phyloP scores from a whole-genome alignment of 2,113 vertebrate genomes.

The Smithornis capensis region DNA sequence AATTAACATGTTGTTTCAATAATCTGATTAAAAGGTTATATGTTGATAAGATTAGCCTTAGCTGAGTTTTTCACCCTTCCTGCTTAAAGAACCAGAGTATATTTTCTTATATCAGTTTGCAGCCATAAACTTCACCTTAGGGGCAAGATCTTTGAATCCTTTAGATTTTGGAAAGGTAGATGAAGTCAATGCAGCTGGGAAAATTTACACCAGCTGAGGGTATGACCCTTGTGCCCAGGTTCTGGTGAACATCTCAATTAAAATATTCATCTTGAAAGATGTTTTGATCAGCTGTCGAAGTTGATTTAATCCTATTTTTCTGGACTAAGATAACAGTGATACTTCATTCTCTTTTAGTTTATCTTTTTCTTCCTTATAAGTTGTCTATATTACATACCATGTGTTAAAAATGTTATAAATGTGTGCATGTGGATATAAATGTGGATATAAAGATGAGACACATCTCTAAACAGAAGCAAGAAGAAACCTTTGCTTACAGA shows the following conservation, averaged over 20 bases:
- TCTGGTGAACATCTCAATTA: neutral
- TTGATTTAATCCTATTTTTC: neutral
- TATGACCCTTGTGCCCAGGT: neutral
- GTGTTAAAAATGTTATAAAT: neutral
- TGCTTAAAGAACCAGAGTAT: slow-evolving; percentile 67
- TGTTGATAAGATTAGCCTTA: slow-evolving; percentile 73
- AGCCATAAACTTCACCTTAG: neutral
- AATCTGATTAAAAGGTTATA: slow-evolving; percentile 83
- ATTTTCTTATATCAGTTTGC: slow-evolving; percentile 34
- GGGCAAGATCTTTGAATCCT: neutral
- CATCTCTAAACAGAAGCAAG: neutral
- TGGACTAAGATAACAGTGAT: neutral
- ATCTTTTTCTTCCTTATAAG: neutral
- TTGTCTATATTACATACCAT: neutral
- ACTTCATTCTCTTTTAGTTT: neutral
- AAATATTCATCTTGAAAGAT: neutral
- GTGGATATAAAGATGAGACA: neutral
- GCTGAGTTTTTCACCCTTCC: neutral
- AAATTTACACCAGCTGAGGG: neutral
- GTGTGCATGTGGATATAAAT: neutral
- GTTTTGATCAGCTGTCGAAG: neutral
- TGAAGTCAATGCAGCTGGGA: neutral
- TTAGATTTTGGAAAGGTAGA: neutral
- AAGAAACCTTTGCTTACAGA: neutral
- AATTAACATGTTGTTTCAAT: slow-evolving; percentile 82